phyloP scores from a whole-genome alignment of 2,888 invertebrate species.

The Acrobasis suavella region DNA sequence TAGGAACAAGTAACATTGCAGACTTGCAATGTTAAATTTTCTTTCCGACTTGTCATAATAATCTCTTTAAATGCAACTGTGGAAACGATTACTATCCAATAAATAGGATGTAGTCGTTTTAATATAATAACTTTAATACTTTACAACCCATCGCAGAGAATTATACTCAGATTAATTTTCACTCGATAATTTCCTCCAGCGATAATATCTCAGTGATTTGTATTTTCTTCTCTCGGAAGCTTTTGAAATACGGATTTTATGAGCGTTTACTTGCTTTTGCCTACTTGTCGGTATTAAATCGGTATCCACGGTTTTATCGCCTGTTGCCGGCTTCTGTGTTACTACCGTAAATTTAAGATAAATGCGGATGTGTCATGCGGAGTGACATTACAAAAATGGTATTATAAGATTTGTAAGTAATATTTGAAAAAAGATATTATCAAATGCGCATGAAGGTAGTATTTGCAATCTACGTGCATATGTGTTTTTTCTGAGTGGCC shows the following conservation, averaged over 20 bases:
- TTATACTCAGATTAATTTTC: slow-evolving; percentile 8
- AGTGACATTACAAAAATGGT: background rate
- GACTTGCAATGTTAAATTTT: background rate
- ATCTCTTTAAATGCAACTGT: slow-evolving; percentile 2
- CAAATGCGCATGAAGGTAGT: too few relatives aligned
- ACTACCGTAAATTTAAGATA: background rate
- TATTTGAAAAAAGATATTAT: too few relatives aligned
- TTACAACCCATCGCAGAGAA: background rate
- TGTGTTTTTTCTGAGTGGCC: too few relatives aligned
- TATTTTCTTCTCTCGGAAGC: slow-evolving; percentile 10
- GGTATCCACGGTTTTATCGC: background rate
- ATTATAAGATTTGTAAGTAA: background rate
- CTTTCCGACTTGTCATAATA: background rate
- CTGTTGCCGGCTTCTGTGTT: background rate
- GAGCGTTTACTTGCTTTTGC: background rate
- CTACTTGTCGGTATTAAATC: background rate
- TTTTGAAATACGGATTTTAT: background rate
- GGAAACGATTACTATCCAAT: slow-evolving; percentile 6
- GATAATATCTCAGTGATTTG: slow-evolving; percentile 2
- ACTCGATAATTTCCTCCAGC: background rate
- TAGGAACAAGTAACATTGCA: too few relatives aligned
- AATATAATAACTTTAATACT: slow-evolving; percentile 8
- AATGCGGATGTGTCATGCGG: slow-evolving; percentile 3
- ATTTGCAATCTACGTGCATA: too few relatives aligned
- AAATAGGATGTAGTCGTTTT: slow-evolving; percentile 8